Evolutionary conservation across 2,888 invertebrate genomes (phyloP), one percentile per base, ranked within the genome.

Genomic region (Leptothorax acervorum): DNA sequence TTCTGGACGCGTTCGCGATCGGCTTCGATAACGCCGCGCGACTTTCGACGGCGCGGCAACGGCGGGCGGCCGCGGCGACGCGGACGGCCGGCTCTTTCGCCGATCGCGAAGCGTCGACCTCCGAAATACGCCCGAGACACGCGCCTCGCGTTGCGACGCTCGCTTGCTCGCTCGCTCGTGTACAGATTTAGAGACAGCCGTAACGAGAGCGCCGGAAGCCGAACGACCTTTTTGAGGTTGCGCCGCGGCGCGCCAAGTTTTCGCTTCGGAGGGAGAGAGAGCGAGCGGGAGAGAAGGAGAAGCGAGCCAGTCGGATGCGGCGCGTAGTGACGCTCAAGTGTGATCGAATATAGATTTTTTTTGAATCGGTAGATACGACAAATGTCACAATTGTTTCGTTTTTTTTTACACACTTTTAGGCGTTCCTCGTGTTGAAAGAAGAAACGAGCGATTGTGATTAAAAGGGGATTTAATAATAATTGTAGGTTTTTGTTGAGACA

Each of bases 311-410:
- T 87, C 78, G 85, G 88, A 73, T 82, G 86, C 86, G 89, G 89
- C 91, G 91, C 90, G 89, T 89, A 90, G 91, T 91, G 90, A 92
- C 90, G 92, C 88, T 88, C 88, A 66, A 74, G 94, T 55, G 31
- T 6, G 66, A 68, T 57, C 35, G 12, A 35, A 15, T n/a, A 62
- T 35, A 8, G 39, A 55, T 45, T 12, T 45, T 45, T 55, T 53
- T 39, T 18, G 1, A n/a, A 28, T 9, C 5, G 35, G 3, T 39
- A 15, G 1, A 18, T 65, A 31, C 5, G 11, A 31, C 12, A n/a
- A 11, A 55, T 2, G 12, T 65, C 53, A 51, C 3, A 42, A 53
- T 66, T 65, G 28, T 6, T n/a, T 48, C 0, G 2, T n/a, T 74
- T 31, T 51, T 53, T n/a, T 51, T 9, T n/a, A 35, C 48, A 5